These are phyloP conservation scores for Tachyglossus aculeatus DNA, from an alignment of 2,797 vertebrate genomes.

Conservation along the genomic window DNA sequence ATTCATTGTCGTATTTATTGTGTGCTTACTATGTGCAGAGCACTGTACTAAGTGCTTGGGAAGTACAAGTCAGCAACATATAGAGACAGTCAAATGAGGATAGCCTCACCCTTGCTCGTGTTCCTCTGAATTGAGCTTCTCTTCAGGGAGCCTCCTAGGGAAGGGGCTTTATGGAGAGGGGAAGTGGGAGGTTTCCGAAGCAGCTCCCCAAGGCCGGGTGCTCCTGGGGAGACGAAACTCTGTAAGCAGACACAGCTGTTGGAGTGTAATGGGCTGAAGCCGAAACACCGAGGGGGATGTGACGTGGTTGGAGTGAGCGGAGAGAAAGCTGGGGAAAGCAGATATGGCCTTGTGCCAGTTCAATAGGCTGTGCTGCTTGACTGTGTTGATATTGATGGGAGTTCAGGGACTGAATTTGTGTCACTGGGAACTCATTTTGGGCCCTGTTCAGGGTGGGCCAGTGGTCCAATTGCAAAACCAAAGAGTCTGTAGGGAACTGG, in stretches of 20 bases:
- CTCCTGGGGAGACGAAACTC: too few species aligned
- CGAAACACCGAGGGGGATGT: not conserved
- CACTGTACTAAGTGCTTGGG: too few species aligned
- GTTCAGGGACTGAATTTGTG: not conserved
- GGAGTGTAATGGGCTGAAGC: not conserved
- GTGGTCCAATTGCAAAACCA: too few species aligned
- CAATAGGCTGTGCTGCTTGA: not conserved
- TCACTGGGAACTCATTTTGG: not conserved
- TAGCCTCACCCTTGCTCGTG: not conserved
- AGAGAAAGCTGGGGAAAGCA: not conserved
- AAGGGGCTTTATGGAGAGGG: not conserved
- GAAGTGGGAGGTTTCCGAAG: not conserved
- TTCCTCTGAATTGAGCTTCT: not conserved
- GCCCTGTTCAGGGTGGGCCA: too few species aligned
- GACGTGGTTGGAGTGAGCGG: not conserved
- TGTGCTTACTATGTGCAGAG: too few species aligned
- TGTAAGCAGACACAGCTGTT: slow-evolving; percentile 74
- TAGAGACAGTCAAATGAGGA: too few species aligned
- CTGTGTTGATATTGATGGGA: not conserved
- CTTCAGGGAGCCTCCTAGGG: not conserved
- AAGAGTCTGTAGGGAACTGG: too few species aligned
- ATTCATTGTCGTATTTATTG: too few species aligned
- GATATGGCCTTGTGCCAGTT: not conserved
- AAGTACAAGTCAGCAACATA: too few species aligned
- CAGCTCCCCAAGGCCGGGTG: too few species aligned